phyloP scores from a whole-genome alignment of 1,140 invertebrate genomes.

The Dendroctonus valens region DNA sequence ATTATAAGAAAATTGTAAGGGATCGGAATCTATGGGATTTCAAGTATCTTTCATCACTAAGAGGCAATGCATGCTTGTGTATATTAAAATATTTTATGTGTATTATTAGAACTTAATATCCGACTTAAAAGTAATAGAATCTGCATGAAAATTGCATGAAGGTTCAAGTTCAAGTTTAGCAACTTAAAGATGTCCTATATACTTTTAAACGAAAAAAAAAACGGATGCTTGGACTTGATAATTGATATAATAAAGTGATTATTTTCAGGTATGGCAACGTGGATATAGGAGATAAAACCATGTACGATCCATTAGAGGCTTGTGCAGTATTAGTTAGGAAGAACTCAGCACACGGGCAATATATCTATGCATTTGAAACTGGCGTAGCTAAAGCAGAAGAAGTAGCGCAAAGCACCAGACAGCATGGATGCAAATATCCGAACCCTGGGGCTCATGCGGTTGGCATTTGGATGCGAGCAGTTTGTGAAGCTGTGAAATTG shows the following conservation, averaged over 20 bases:
- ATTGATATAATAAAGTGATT: not conserved
- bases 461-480: slow-evolving; percentile 59
- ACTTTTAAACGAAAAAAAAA: too few species aligned
- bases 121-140: too few species aligned
- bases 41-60: too few species aligned
- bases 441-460: slow-evolving; percentile 63
- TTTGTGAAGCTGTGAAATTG: slow-evolving; percentile 53
- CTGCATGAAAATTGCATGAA: too few species aligned
- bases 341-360: slow-evolving; percentile 36
- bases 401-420: slow-evolving; percentile 46
- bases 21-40: too few species aligned
- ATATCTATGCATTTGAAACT: slow-evolving; percentile 51
- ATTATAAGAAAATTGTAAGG: too few species aligned
- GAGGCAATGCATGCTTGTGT: too few species aligned
- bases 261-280: slow-evolving; percentile 53
- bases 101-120: too few species aligned
- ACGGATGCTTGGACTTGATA: too few species aligned
- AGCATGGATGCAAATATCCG: slow-evolving; percentile 45
- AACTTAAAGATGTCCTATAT: too few species aligned
- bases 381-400: slow-evolving; percentile 55
- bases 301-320: slow-evolving; percentile 56
- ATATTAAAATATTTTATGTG: too few species aligned
- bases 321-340: slow-evolving; percentile 42
- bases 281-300: slow-evolving; percentile 57
- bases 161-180: too few species aligned